Evolutionary conservation across 2,888 invertebrate species (phyloP).

Genomic region (Crocallis elinguaria): DNA sequence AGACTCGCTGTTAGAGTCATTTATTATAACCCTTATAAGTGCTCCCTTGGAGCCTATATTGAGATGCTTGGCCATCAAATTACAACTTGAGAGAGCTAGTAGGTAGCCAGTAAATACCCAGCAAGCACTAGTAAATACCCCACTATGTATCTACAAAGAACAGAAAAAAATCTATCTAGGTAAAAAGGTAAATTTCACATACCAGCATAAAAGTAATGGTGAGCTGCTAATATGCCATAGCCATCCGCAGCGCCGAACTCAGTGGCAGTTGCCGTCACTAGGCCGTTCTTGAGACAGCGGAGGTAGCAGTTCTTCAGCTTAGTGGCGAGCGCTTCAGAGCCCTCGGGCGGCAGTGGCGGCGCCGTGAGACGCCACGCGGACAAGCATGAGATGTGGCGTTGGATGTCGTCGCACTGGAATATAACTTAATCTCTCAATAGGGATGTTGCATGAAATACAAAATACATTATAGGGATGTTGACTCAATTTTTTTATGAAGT

Average conservation of each 20-base stretch:
- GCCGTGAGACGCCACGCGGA: conserved; percentile 91
- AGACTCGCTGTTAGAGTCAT: too few species aligned
- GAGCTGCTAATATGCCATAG: conserved; percentile 91
- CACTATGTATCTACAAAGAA: too few species aligned
- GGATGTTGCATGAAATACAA: too few species aligned
- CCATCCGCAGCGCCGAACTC: conserved; percentile 91
- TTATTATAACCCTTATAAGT: too few species aligned
- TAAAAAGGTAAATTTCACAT: conserved; percentile 6
- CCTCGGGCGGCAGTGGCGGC: conserved; percentile 80
- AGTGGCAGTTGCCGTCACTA: conserved; percentile 83
- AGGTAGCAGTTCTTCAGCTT: conserved; percentile 88
- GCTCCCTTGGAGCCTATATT: too few species aligned
- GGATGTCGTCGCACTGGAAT: conserved; percentile 89
- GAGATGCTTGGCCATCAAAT: too few species aligned
- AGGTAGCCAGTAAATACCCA: too few species aligned
- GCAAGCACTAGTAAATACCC: too few species aligned
- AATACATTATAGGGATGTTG: too few species aligned
- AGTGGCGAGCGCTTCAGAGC: conserved; percentile 84
- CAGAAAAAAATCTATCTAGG: neutral
- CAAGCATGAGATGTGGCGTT: conserved; percentile 91
- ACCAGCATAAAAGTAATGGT: conserved; percentile 86
- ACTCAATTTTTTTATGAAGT: too few species aligned
- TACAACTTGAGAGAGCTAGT: too few species aligned
- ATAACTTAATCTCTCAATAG: neutral
- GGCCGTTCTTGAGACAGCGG: conserved; percentile 80